phyloP scores from a whole-genome alignment of 1,140 invertebrate species.

The Sinella curviseta region DNA sequence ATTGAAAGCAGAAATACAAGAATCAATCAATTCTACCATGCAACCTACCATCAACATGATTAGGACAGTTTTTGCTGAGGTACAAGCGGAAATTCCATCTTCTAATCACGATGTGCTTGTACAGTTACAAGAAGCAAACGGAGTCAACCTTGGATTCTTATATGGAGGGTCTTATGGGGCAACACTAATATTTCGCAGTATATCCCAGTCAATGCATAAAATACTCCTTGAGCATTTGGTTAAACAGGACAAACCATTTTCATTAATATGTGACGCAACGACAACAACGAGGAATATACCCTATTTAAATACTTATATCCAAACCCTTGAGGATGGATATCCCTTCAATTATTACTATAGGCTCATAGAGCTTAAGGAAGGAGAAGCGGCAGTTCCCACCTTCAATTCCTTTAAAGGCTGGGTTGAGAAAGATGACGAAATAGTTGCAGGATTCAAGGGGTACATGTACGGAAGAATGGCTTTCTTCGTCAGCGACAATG shows the following conservation, averaged over 20 bases:
- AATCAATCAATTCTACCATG: neutral
- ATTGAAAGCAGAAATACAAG: neutral
- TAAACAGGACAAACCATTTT: neutral
- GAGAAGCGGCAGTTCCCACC: neutral
- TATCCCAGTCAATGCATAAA: neutral
- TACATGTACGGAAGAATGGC: neutral
- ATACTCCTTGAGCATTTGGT: neutral
- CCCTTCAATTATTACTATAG: neutral
- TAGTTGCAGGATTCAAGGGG: neutral
- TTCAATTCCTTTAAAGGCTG: neutral
- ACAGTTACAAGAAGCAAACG: neutral
- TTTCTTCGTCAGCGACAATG: neutral
- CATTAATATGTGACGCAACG: neutral
- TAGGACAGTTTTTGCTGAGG: neutral
- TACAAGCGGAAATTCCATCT: neutral
- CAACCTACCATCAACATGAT: neutral
- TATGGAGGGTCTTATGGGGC: neutral
- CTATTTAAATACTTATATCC: neutral
- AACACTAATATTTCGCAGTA: neutral
- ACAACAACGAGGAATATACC: neutral
- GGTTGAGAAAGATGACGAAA: neutral
- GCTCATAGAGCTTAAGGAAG: neutral
- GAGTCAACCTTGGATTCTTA: neutral
- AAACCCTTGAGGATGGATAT: slow-evolving; percentile 1
- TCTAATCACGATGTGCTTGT: neutral